Percentiles rank a stretch among this genome's conserved stretches.
These are phyloP conservation scores for Melanotaenia pygmaea DNA, from an alignment of 2,797 vertebrate species.

Conservation along the genomic window DNA sequence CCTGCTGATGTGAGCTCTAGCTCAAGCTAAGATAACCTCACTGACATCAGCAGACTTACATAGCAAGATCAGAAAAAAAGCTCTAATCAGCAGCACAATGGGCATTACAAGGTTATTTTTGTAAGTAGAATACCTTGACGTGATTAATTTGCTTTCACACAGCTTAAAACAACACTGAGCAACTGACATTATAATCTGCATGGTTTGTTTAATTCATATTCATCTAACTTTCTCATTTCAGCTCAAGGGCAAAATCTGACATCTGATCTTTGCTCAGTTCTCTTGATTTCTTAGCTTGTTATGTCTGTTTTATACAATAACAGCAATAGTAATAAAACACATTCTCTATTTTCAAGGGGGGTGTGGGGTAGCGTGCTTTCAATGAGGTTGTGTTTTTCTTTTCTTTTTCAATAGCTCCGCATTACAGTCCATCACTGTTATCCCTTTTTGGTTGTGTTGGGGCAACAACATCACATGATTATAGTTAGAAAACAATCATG, in stretches of 20 bases:
- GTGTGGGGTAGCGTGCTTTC: too few species aligned
- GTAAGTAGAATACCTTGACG: not conserved
- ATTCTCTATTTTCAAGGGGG: not conserved
- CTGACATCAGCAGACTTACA: not conserved
- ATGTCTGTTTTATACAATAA: not conserved
- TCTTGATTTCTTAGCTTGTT: not conserved
- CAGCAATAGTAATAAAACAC: not conserved
- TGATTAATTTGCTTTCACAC: not conserved
- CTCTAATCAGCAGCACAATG: not conserved
- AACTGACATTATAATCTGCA: slow-evolving; percentile 6
- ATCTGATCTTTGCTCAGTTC: not conserved
- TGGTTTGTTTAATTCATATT: not conserved
- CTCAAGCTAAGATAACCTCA: not conserved
- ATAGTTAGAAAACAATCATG: not conserved
- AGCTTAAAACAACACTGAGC: slow-evolving; percentile 15
- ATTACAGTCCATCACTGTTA: too few species aligned
- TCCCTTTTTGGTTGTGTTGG: too few species aligned
- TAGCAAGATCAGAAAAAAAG: not conserved
- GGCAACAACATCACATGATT: too few species aligned
- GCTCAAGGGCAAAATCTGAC: not conserved
- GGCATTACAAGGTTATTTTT: not conserved
- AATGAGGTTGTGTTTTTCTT: too few species aligned
- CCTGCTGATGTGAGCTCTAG: not conserved
- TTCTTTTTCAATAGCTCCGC: too few species aligned
- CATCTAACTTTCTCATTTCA: not conserved